Evolutionary conservation across 2,888 invertebrate species (phyloP).

Genomic region (Aromia moschata): DNA sequence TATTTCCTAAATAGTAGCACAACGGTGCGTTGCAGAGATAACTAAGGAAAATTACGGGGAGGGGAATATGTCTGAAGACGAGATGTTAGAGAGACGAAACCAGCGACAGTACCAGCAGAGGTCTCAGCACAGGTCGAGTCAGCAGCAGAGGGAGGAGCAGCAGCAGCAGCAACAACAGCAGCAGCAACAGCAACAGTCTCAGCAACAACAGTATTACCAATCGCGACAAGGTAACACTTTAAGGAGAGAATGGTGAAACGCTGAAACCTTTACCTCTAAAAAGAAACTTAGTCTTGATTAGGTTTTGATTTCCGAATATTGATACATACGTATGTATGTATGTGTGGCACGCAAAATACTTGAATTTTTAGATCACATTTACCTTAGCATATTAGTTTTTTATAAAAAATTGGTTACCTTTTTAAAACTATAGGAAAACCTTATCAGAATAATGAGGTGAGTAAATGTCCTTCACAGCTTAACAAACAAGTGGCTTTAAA

Average conservation of each 20-base stretch:
- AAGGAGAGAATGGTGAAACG: neutral
- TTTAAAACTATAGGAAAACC: too few species aligned
- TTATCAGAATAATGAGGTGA: too few species aligned
- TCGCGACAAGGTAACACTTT: conserved; percentile 52
- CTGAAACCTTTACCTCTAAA: neutral
- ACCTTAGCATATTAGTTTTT: too few species aligned
- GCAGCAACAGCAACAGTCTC: conserved; percentile 59
- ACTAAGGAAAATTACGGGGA: conserved; percentile 81
- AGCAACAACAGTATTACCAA: conserved; percentile 61
- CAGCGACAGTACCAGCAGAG: conserved; percentile 57
- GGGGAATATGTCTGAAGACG: conserved; percentile 77
- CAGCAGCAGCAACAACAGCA: conserved; percentile 61
- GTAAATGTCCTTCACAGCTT: too few species aligned
- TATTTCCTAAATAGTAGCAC: conserved; percentile 57
- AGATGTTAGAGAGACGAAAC: conserved; percentile 64
- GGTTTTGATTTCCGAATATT: neutral
- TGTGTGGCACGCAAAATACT: too few species aligned
- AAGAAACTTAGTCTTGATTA: too few species aligned
- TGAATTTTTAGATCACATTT: too few species aligned
- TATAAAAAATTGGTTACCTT: too few species aligned
- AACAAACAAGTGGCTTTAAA: too few species aligned
- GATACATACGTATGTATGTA: too few species aligned
- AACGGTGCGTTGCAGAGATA: conserved; percentile 72
- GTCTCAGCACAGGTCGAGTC: conserved; percentile 59
- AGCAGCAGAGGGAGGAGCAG: conserved; percentile 52